Conservation (phyloP, 2,888 invertebrate genomes). For the Campoplex nolae region DNA sequence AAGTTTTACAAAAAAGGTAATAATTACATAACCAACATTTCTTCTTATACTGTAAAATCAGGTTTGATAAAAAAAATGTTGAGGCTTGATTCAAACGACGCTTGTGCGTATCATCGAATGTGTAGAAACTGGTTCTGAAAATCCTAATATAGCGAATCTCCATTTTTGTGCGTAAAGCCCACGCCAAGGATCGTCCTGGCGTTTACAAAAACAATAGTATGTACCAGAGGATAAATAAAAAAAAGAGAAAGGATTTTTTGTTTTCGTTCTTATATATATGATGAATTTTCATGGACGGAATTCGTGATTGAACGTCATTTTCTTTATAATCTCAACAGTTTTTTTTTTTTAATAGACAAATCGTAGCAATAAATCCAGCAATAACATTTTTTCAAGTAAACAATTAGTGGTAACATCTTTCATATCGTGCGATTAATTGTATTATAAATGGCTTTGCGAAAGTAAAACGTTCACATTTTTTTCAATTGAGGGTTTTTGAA, state of each 20-base stretch:
- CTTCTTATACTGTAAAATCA: conserved; percentile 35
- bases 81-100: conserved; percentile 22
- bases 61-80: conserved; percentile 14
- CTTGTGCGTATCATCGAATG: neutral
- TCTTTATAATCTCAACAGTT: neutral
- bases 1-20: conserved; percentile 67
- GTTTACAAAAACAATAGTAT: neutral
- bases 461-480: neutral
- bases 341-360: conserved; percentile 1
- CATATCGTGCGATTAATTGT: neutral
- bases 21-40: conserved; percentile 65
- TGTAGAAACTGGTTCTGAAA: conserved; percentile 6
- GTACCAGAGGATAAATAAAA: neutral
- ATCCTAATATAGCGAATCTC: neutral
- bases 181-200: neutral
- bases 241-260: neutral
- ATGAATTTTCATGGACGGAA: conserved; percentile 54
- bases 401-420: conserved; percentile 18
- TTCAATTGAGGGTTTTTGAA: no score
- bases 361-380: conserved; percentile 16
- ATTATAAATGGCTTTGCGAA: neutral
- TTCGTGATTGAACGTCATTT: conserved; percentile 11
- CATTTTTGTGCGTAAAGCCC: neutral
- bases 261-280: neutral
- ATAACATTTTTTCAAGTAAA: neutral